Percentiles rank a stretch among this genome's conserved stretches.
Evolutionary conservation across 2,797 vertebrate species (phyloP).

Genomic region (Miichthys miiuy): DNA sequence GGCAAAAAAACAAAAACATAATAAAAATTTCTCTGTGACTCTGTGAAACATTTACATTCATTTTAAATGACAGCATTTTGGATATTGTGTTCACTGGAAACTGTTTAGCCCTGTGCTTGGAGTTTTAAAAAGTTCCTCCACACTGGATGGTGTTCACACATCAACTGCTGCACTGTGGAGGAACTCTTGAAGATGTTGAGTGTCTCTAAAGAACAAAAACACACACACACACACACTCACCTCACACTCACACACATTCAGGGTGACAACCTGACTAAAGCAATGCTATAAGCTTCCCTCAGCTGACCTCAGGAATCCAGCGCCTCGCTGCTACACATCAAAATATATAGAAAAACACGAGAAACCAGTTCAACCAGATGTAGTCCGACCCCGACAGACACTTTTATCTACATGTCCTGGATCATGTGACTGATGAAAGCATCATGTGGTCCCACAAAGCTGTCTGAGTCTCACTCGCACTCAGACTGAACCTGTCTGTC

Average conservation of each 20-base stretch:
- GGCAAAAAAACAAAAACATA: constrained; percentile 12
- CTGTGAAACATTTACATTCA: constrained; percentile 72
- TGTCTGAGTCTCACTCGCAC: background rate
- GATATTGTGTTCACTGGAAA: constrained; percentile 68
- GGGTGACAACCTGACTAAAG: background rate
- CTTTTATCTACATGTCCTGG: background rate
- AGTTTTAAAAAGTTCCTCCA: constrained; percentile 13
- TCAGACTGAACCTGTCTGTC: background rate
- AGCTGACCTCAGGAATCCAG: background rate
- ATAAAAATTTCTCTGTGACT: background rate
- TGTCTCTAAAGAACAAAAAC: background rate
- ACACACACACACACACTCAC: background rate
- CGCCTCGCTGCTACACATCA: background rate
- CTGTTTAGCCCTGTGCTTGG: constrained; percentile 49
- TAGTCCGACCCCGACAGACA: background rate
- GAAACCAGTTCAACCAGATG: no score
- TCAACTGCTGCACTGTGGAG: background rate
- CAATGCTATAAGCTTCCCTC: background rate
- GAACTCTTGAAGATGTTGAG: constrained; percentile 5
- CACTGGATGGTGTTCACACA: background rate
- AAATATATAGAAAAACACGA: background rate
- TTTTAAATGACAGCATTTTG: constrained; percentile 75
- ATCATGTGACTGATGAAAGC: background rate
- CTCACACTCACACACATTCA: background rate
- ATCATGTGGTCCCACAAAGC: background rate